Base-by-base conservation (phyloP, 2,113 vertebrate genomes). In the Oryzias woworae region DNA sequence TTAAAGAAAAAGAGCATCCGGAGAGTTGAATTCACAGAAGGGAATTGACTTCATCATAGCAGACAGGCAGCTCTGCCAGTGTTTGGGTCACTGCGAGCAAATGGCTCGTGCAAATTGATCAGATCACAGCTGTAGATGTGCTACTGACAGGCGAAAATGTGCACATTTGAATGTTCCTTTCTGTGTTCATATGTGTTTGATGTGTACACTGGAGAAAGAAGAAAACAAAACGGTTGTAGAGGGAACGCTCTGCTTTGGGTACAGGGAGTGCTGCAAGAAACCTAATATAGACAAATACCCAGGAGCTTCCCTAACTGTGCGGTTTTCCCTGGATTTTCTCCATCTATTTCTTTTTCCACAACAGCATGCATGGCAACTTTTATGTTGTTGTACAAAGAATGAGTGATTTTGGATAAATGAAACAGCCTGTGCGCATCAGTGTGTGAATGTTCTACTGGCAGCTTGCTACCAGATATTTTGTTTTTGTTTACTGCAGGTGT, bases 311-410 rank as follows among this genome's bases (percentile, higher is more conserved):
- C 50, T 42, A 77, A 17, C 48, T 26, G 45, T 41, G 14, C 55
- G 56, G 67, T 65, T 63, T 44, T 70, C 61, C 22, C 46, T 68
- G 61, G 57, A 53, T 12, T 0, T 22, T 44, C 8, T 3, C n/a
- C 44, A 23, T 53, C 24, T 45, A 24, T 49, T 3, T 17, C 16
- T 26, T 50, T 61, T 47, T 55, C 54, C 46, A 36, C 63, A 78
- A 72, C 80, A 75, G 48, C 48, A 53, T 54, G 47, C 69, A 43
- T 75, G 74, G 75, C 66, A 75, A 74, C 69, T 87, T 78, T 72
- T 71, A 69, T 83, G 73, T 61, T 66, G 57, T 62, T 62, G 47
- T 71, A 86, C 83, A 71, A 73, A 75, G 71, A 82, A 86, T 69
- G 65, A 84, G 78, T 74, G 79, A 72, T 64, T 64, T 81, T 63